These are phyloP conservation scores for Sterna hirundo DNA, from an alignment of 2,113 vertebrate species.

Conservation along the genomic window DNA sequence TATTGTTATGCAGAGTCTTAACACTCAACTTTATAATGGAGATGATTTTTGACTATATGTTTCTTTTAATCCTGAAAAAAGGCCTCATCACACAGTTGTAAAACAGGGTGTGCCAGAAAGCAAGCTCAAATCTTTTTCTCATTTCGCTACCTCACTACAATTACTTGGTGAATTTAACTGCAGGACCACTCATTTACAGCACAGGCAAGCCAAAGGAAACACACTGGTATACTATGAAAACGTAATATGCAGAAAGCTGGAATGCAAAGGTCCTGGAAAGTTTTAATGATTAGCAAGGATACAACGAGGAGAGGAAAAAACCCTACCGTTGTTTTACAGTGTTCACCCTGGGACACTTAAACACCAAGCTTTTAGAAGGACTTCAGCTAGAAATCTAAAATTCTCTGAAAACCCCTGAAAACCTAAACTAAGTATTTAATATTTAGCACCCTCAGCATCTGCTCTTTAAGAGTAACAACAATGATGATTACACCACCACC, in stretches of 20 bases:
- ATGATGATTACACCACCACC: fast-evolving
- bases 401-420: background rate
- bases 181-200: background rate
- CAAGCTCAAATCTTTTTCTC: background rate
- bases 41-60: background rate
- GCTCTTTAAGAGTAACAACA: background rate
- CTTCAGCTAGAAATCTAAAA: background rate
- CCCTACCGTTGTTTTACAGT: background rate
- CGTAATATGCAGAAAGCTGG: background rate
- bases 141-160: background rate
- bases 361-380: background rate
- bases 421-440: background rate
- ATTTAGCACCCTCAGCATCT: background rate
- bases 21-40: background rate
- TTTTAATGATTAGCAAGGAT: background rate
- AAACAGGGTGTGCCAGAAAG: fast-evolving
- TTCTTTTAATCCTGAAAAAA: background rate
- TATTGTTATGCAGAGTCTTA: background rate
- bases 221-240: background rate
- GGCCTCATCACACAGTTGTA: background rate
- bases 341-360: background rate
- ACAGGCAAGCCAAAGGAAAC: background rate
- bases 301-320: background rate
- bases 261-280: background rate
- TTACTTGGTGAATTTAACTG: background rate